A percentile compares a stretch with the other conserved stretches of the same genome.
phyloP scores from a whole-genome alignment of 2,113 vertebrate species.

The Aplodontia rufa region DNA sequence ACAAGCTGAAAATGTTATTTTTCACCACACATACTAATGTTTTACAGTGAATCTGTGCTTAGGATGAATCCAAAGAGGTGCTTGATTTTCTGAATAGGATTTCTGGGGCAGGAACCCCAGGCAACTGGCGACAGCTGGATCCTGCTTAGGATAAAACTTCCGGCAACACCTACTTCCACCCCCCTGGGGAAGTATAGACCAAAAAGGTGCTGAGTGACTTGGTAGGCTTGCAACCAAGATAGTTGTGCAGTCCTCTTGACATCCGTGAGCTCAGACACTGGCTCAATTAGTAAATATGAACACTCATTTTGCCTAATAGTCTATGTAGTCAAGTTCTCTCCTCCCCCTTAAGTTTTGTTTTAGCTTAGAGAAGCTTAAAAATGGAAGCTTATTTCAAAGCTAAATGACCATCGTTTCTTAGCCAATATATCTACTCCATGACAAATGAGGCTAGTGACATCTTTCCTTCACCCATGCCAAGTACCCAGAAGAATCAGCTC shows the following conservation, averaged over 20 bases:
- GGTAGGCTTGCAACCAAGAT: not conserved
- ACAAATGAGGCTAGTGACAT: not conserved
- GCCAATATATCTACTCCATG: not conserved
- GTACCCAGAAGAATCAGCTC: not conserved
- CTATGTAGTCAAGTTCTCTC: not conserved
- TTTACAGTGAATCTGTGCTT: not conserved
- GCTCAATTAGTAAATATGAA: not conserved
- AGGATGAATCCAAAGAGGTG: not conserved
- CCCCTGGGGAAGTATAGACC: not conserved
- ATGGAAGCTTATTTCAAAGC: not conserved
- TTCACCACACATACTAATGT: not conserved
- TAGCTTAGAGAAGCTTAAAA: not conserved
- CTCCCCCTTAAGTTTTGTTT: not conserved
- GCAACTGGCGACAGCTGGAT: not conserved
- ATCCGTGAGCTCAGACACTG: not conserved
- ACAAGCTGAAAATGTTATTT: not conserved
- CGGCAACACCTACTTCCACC: not conserved
- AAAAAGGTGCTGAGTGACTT: not conserved
- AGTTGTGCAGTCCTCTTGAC: not conserved
- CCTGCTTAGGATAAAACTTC: not conserved
- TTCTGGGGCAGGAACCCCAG: accelerated
- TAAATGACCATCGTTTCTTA: not conserved
- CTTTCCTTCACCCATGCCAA: not conserved
- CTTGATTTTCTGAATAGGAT: not conserved
- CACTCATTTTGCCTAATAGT: not conserved